A percentile compares a stretch with the other conserved stretches of the same genome.
Conservation (phyloP, 53 echinoderm and acorn worm genomes). For the Astropecten irregularis region DNA sequence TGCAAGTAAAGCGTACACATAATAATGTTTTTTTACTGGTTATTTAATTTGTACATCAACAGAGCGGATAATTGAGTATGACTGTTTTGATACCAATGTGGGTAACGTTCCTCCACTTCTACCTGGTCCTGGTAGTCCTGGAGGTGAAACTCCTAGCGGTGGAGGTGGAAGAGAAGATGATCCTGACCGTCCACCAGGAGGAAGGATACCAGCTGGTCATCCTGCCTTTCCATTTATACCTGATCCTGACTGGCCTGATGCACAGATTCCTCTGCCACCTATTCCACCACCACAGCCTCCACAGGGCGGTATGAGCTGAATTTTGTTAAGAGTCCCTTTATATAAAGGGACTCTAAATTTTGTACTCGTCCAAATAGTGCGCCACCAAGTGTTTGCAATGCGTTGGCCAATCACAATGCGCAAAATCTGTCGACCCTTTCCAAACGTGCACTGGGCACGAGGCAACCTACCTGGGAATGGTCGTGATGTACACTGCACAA, state of each 20-base stretch:
- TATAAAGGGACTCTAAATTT: too few relatives aligned
- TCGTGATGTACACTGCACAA: too few relatives aligned
- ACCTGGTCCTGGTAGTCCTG: constrained; percentile 4
- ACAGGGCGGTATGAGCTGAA: neutral
- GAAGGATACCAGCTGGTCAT: constrained; percentile 42
- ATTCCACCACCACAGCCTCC: constrained; percentile 6
- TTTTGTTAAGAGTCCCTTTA: too few relatives aligned
- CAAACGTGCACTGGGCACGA: too few relatives aligned
- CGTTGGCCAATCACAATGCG: too few relatives aligned
- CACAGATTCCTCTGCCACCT: constrained; percentile 44
- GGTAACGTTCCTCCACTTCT: neutral
- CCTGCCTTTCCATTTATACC: constrained; percentile 50
- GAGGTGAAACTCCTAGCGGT: neutral
- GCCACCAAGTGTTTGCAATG: too few relatives aligned
- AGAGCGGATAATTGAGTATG: constrained; percentile 48
- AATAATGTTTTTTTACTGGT: too few relatives aligned
- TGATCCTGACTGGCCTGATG: constrained; percentile 36
- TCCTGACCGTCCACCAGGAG: constrained; percentile 44
- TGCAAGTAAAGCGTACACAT: too few relatives aligned
- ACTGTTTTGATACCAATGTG: constrained; percentile 41
- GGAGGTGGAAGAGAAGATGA: neutral
- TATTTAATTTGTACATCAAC: too few relatives aligned
- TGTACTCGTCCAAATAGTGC: too few relatives aligned
- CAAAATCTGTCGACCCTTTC: too few relatives aligned
- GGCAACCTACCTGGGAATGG: too few relatives aligned